Base-by-base conservation (phyloP, 1,140 invertebrate species). In the Rhopalosiphum maidis region DNA sequence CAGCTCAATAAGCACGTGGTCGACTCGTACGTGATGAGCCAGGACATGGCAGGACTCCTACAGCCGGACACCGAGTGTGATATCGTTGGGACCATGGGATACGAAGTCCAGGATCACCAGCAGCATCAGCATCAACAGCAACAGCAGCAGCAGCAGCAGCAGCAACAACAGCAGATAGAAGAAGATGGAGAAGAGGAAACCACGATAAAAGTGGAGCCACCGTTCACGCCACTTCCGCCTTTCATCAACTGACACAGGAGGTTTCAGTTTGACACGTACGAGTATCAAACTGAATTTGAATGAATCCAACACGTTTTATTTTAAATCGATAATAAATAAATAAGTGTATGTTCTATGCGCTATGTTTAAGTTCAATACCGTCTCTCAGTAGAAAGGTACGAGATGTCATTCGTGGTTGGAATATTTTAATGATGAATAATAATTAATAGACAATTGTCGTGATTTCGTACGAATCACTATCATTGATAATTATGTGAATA, bases 141-240 rank as follows among this genome's bases (percentile, higher is more conserved):
- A 96, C 15, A 96, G 96, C 43, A 96, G 96, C 22, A 96, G 96
- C 94, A 95, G 83, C 94, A 96, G 94, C 95, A 96, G 95, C 95
- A 95, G 94, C 94, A 96, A 94, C 95, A 96, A 95, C 93, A 96
- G 95, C 46, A 95, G 96, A 95, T 95, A 77, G 86, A 90, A 30
- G 68, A 97, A 96, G 77, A 96, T 96, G 6, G 94, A 95, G 51
- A 96, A 97, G 46, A 97, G 97, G 94, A 96, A 95, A 94, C 96
- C 97, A 94, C 96, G 96, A 21, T 96, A 95, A 55, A 95, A 94
- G 41, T 97, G 96, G 94, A 96, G 95, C 89, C 91, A 6, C 91
- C 91, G n/a, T 97, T 97, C 94, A 97, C 97, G 18, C 96, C 97
- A 83, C 95, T 97, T 95, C 97, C 97, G 95, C 96, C 97, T 96